Conservation (phyloP, 1,140 invertebrate species). For the Mesaphorura yosii region DNA sequence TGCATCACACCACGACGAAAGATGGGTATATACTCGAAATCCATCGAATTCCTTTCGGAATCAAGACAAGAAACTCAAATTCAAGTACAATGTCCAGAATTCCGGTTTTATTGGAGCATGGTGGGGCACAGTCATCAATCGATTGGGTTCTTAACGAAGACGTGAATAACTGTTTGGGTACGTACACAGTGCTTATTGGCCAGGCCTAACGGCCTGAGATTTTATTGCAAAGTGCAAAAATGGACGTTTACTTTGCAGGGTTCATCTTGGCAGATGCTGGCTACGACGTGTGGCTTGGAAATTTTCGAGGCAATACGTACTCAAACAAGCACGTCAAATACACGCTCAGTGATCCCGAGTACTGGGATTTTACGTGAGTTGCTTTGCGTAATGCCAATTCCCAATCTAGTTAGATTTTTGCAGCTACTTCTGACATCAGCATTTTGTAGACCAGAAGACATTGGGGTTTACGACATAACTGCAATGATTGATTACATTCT, state of each 20-base stretch:
- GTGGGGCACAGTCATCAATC: too few relatives aligned
- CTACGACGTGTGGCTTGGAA: constrained; percentile 64
- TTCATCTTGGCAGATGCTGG: constrained; percentile 42
- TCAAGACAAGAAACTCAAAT: too few relatives aligned
- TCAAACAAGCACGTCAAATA: constrained; percentile 43
- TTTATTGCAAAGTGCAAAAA: constrained; percentile 24
- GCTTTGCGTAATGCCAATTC: neutral
- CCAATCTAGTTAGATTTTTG: neutral
- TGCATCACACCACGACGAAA: constrained; percentile 32
- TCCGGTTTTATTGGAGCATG: too few relatives aligned
- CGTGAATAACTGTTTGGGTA: too few relatives aligned
- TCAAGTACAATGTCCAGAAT: too few relatives aligned
- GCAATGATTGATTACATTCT: constrained; percentile 43
- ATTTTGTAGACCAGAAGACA: constrained; percentile 10
- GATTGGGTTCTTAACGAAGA: too few relatives aligned
- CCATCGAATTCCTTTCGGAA: constrained; percentile 38
- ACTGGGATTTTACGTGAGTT: constrained; percentile 37
- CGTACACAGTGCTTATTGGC: too few relatives aligned
- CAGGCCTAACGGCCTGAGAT: too few relatives aligned
- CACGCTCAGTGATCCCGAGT: constrained; percentile 45
- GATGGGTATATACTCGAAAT: constrained; percentile 36
- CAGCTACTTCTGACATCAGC: neutral
- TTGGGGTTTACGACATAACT: constrained; percentile 35
- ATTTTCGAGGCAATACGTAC: constrained; percentile 56
- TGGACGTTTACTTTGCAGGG: constrained; percentile 34